Evolutionary conservation across 2,113 vertebrate genomes (phyloP).

Genomic region (Saguinus imperator): DNA sequence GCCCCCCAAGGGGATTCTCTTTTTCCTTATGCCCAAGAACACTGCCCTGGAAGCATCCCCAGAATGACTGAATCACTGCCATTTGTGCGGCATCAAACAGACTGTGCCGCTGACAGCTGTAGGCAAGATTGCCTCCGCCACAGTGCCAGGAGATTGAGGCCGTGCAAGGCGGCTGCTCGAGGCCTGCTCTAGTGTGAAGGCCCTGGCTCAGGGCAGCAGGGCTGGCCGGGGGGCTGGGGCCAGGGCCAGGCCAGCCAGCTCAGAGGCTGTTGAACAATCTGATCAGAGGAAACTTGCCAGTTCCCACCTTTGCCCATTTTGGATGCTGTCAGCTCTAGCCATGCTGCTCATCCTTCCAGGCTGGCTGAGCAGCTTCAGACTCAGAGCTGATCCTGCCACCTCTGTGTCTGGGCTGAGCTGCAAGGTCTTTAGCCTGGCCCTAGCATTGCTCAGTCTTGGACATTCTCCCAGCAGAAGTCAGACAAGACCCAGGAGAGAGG

Average conservation of each 20-base stretch:
- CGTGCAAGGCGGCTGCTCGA: background rate
- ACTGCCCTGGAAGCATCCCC: background rate
- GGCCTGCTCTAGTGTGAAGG: background rate
- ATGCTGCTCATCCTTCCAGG: background rate
- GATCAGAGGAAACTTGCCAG: conserved; percentile 10
- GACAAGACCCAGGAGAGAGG: background rate
- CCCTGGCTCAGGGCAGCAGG: background rate
- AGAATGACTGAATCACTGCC: background rate
- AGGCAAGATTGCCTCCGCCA: conserved; percentile 3
- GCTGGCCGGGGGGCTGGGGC: background rate
- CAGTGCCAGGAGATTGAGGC: conserved; percentile 23
- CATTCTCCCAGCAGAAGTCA: background rate
- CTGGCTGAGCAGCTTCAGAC: background rate
- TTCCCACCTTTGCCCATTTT: background rate
- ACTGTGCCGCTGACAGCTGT: conserved; percentile 58
- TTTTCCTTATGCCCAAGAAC: background rate
- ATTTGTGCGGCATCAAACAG: background rate
- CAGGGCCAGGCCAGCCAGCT: conserved; percentile 40
- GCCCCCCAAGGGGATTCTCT: background rate
- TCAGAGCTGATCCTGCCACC: background rate
- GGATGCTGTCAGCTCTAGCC: background rate
- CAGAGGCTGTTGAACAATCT: conserved; percentile 20
- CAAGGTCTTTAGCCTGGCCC: background rate
- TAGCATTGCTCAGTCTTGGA: background rate
- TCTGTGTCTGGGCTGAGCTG: background rate